Percentiles rank a stretch among this genome's conserved stretches.
Evolutionary conservation across 2,888 invertebrate species (phyloP).

Genomic region (Chloroclystis v-ata): DNA sequence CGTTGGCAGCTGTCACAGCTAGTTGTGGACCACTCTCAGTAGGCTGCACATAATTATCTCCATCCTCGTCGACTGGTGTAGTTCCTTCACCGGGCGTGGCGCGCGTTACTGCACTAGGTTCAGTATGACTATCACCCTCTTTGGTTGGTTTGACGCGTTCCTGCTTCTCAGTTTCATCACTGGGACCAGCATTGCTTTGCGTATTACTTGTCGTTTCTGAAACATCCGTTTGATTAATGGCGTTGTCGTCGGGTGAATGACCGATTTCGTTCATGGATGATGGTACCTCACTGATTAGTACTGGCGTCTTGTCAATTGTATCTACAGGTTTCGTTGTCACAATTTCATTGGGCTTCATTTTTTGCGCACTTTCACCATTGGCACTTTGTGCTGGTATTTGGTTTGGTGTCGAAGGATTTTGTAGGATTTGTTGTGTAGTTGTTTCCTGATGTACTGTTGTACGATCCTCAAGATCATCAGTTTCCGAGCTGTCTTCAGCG

Average conservation of each 20-base stretch:
- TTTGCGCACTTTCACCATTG: neutral
- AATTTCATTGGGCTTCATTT: neutral
- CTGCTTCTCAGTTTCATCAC: neutral
- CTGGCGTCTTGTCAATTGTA: neutral
- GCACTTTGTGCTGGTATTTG: too few species aligned
- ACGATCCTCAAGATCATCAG: too few species aligned
- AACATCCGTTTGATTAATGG: slow-evolving; percentile 13
- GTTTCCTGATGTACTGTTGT: too few species aligned
- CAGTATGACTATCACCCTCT: neutral
- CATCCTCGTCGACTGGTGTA: neutral
- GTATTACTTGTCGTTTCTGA: slow-evolving; percentile 11
- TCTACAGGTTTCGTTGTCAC: neutral
- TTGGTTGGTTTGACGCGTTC: neutral
- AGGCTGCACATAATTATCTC: neutral
- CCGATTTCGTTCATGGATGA: neutral
- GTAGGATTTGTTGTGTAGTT: too few species aligned
- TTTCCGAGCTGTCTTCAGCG: too few species aligned
- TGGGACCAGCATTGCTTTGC: slow-evolving; percentile 1
- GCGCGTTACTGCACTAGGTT: neutral
- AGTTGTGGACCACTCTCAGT: neutral
- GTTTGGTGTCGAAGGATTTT: too few species aligned
- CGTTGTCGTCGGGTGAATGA: slow-evolving; percentile 7
- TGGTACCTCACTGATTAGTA: slow-evolving; percentile 8
- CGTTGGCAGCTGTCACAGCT: neutral
- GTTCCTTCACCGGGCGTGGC: neutral